A percentile compares a stretch with the other conserved stretches of the same genome.
Conservation (phyloP, 2,888 invertebrate genomes). For the Cotesia congregata region DNA sequence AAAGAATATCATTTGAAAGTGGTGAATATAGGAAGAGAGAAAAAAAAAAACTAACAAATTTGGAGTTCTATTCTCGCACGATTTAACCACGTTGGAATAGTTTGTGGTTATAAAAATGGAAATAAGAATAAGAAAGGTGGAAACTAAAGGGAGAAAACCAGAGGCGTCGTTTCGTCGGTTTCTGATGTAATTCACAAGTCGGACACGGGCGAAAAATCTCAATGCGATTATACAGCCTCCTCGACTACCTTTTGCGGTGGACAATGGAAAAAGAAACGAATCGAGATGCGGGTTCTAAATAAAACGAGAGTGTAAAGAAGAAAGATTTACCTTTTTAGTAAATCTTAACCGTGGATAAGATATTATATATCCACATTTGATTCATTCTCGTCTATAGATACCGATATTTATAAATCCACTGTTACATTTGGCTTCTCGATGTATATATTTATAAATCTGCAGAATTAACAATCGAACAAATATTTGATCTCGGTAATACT, state of each 20-base stretch:
- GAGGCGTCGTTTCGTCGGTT: neutral
- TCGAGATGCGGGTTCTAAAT: conserved; percentile 1
- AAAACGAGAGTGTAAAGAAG: neutral
- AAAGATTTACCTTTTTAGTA: neutral
- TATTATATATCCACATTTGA: neutral
- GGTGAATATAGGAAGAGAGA: neutral
- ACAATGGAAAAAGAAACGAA: neutral
- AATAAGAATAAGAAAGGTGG: neutral
- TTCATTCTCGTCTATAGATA: neutral
- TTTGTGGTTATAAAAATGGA: conserved; percentile 1
- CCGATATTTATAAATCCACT: neutral
- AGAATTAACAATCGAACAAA: neutral
- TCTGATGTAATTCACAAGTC: neutral
- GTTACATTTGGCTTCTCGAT: neutral
- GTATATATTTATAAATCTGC: neutral
- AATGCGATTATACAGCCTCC: neutral
- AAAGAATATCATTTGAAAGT: neutral
- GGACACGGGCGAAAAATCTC: conserved; percentile 1
- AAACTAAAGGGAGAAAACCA: neutral
- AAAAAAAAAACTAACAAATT: neutral
- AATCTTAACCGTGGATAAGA: neutral
- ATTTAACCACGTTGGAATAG: neutral
- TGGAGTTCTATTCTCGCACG: neutral
- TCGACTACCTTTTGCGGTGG: neutral
- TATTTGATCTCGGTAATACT: neutral